phyloP scores from a whole-genome alignment of 1,140 invertebrate species.

The Monochamus saltuarius region DNA sequence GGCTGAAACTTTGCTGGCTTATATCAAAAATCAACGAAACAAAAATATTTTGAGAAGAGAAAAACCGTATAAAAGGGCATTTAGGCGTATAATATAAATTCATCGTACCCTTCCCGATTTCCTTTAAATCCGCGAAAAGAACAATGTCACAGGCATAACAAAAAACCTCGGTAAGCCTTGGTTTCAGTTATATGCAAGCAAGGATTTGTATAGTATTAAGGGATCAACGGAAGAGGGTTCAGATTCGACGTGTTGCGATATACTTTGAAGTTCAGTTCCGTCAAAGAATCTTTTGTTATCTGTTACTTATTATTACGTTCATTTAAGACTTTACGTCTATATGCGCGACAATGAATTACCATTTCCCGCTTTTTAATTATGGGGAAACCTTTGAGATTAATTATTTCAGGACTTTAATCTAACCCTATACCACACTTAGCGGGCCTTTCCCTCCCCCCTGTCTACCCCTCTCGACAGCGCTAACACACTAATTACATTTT shows the following conservation, averaged over 20 bases:
- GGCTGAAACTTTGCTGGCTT: too few relatives aligned
- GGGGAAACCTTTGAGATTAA: conserved; percentile 45
- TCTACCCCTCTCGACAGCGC: not conserved
- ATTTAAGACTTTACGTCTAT: conserved; percentile 47
- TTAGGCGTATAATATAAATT: conserved; percentile 29
- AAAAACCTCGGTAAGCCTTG: conserved; percentile 43
- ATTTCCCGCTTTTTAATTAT: conserved; percentile 51
- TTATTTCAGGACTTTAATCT: conserved; percentile 31
- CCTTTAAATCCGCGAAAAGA: conserved; percentile 43
- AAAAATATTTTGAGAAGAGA: too few relatives aligned
- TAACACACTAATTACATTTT: too few relatives aligned
- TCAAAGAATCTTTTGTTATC: conserved; percentile 52
- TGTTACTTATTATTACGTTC: conserved; percentile 53
- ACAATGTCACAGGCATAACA: conserved; percentile 42
- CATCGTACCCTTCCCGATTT: conserved; percentile 31
- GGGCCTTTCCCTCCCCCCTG: conserved; percentile 7
- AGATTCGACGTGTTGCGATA: conserved; percentile 44
- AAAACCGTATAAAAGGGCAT: conserved; percentile 8
- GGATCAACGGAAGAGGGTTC: conserved; percentile 46
- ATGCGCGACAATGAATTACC: conserved; percentile 49
- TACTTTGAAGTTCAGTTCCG: conserved; percentile 49
- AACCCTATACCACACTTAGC: conserved; percentile 21
- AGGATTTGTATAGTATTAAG: conserved; percentile 50
- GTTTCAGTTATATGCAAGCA: conserved; percentile 41
- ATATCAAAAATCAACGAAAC: too few relatives aligned